Percentiles rank a stretch among this genome's conserved stretches.
phyloP scores from a whole-genome alignment of 2,888 invertebrate species.

The Conus canariensis region DNA sequence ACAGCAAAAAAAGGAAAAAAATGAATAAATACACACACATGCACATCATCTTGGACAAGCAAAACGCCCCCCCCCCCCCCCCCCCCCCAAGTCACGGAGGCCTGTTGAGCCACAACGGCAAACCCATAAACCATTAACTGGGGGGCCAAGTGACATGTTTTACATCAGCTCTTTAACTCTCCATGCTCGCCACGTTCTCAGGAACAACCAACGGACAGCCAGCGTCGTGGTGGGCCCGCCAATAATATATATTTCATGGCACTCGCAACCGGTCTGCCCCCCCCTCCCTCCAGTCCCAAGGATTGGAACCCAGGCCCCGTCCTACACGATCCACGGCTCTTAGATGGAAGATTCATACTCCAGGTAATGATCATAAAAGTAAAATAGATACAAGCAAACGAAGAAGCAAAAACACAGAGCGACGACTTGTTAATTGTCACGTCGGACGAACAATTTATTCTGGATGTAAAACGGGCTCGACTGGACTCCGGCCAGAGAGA shows the following conservation, averaged over 20 bases:
- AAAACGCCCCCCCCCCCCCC: not conserved
- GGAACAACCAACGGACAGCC: not conserved
- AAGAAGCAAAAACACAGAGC: too few species aligned
- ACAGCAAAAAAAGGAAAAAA: not conserved
- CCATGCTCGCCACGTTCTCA: too few species aligned
- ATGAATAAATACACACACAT: too few species aligned
- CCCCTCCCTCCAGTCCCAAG: not conserved
- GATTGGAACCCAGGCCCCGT: not conserved
- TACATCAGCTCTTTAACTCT: too few species aligned
- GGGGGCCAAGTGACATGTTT: too few species aligned
- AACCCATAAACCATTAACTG: not conserved
- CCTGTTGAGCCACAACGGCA: not conserved
- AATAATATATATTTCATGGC: too few species aligned
- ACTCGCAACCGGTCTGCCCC: not conserved
- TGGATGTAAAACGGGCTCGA: too few species aligned
- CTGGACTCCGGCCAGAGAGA: too few species aligned
- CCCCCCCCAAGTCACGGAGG: not conserved
- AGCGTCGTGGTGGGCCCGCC: not conserved
- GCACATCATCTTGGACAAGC: not conserved
- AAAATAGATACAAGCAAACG: too few species aligned
- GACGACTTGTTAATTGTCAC: too few species aligned
- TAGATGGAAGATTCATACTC: conserved; percentile 7
- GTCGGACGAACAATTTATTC: too few species aligned
- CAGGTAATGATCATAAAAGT: not conserved
- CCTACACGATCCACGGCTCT: not conserved